Evolutionary conservation across 2,888 invertebrate species (phyloP).

Genomic region (Tetheella fluctuosa): DNA sequence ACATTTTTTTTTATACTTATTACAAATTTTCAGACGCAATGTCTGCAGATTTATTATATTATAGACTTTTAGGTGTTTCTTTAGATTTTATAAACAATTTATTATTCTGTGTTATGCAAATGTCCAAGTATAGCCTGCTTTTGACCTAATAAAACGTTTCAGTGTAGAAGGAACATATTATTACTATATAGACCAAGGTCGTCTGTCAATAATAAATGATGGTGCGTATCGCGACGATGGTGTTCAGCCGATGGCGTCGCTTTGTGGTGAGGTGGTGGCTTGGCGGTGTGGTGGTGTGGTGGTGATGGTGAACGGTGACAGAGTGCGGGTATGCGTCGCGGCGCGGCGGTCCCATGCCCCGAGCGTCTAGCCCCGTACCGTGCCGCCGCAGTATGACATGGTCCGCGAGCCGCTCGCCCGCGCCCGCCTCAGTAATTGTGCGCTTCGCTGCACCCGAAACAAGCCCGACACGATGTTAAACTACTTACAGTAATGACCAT

Average conservation of each 20-base stretch:
- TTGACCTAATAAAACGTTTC: slow-evolving; percentile 63
- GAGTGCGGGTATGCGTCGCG: slow-evolving; percentile 49
- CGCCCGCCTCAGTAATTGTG: slow-evolving; percentile 33
- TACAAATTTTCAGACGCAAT: no score
- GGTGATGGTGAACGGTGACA: slow-evolving; percentile 34
- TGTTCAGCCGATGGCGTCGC: slow-evolving; percentile 21
- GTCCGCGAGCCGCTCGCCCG: slow-evolving; percentile 69
- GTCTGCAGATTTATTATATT: no score
- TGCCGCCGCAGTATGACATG: slow-evolving; percentile 78
- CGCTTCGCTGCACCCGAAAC: slow-evolving; percentile 47
- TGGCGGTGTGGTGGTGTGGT: slow-evolving; percentile 20
- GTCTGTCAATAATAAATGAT: slow-evolving; percentile 74
- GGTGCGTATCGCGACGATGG: slow-evolving; percentile 60
- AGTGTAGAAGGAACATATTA: slow-evolving; percentile 52
- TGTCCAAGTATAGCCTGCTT: slow-evolving; percentile 36
- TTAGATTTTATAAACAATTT: no score
- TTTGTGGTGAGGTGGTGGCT: slow-evolving; percentile 18
- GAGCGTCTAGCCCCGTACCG: slow-evolving; percentile 30
- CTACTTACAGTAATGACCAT: slow-evolving; percentile 40
- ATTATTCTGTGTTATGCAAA: slow-evolving; percentile 15
- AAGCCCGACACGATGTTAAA: slow-evolving; percentile 45
- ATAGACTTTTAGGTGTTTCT: no score
- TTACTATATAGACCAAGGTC: slow-evolving; percentile 78
- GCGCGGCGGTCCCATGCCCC: slow-evolving; percentile 41
- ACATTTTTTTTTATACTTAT: no score